phyloP scores from a whole-genome alignment of 2,888 invertebrate species.

The Arenicola marina region DNA sequence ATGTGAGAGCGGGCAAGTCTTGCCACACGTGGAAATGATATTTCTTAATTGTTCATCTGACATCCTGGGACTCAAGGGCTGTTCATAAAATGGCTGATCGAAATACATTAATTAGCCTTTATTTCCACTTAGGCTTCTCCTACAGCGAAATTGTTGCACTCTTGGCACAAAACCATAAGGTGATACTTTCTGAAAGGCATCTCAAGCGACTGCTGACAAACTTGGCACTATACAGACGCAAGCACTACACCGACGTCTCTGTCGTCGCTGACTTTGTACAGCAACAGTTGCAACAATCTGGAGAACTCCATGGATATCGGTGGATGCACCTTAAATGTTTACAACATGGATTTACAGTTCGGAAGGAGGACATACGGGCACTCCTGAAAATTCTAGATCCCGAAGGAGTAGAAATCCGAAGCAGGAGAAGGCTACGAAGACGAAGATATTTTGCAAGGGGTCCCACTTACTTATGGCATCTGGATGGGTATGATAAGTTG shows the following conservation, averaged over 20 bases:
- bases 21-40: no score
- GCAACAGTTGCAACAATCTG: not conserved
- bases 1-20: no score
- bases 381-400: not conserved
- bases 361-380: not conserved
- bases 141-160: not conserved
- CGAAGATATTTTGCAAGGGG: constrained; percentile 21
- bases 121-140: not conserved
- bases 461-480: constrained; percentile 33
- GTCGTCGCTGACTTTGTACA: not conserved
- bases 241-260: not conserved
- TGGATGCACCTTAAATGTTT: constrained; percentile 1
- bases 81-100: no score
- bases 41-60: no score
- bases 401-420: not conserved
- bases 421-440: not conserved
- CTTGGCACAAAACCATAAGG: not conserved
- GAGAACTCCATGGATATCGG: not conserved
- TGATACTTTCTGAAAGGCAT: not conserved
- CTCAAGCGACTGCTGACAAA: not conserved
- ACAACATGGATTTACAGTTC: not conserved
- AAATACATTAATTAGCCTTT: not conserved
- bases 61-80: no score
- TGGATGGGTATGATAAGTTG: constrained; percentile 34
- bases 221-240: not conserved